Base-by-base conservation (phyloP, 2,888 invertebrate genomes). In the Nemotelus pantherinus region DNA sequence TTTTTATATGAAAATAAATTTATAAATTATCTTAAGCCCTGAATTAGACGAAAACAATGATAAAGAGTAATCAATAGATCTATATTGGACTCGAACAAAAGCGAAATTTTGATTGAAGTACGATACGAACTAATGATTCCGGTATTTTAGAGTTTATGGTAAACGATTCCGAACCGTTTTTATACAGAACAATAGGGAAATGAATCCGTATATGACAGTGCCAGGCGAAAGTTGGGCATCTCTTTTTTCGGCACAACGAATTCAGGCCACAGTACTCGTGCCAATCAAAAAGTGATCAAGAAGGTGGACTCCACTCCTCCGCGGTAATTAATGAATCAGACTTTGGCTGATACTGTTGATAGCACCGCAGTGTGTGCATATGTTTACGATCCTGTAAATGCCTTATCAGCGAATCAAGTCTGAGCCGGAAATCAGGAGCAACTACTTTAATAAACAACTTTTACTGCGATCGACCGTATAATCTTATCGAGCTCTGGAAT, bases 11-110 rank as follows among this genome's bases (percentile, higher is more conserved):
- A 58, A 72, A 60, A 72, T 72, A 60, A 58, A 58, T 45, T 72
- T 55, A n/a, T 60, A 10, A 58, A 47, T 72, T 72, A 72, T 72
- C 72, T 72, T 72, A 72, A 72, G 72, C 72, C 72, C 72, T 58
- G 72, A 72, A 72, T 72, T 72, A 58, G 55, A 25, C 58, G 25
- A 70, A 53, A 57, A 60, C 58, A 58, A 6, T 41, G 72, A 72
- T 72, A 72, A 72, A 70, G 47, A 6, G n/a, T 10, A 58, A 72
- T 72, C 72, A 25, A 72, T 72, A 39, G 48, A 58, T 72, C 47
- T 58, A 58, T 50, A 53, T 70, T 67, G n/a, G 9, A 63, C 5
- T 41, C 7, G 63, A 41, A 63, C 43, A 3, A 9, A 25, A 10
- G 63, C 43, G 25, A 6, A 63, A 5, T 63, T 25, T 2, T 1